phyloP scores from a whole-genome alignment of 2,113 vertebrate species.

The Phainopepla nitens region DNA sequence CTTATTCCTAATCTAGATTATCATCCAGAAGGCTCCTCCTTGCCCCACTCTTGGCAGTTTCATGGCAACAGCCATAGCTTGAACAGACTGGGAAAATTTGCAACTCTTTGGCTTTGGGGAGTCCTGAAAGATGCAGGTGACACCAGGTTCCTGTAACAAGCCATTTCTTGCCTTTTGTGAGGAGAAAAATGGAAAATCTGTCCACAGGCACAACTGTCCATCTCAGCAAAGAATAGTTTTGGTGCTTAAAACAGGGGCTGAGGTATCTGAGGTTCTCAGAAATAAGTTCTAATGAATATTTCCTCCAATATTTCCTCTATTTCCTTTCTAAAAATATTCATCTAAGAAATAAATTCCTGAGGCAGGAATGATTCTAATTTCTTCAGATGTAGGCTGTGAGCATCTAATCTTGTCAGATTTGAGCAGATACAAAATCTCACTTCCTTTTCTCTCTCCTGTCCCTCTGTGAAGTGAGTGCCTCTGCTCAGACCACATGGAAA shows the following conservation, averaged over 20 bases:
- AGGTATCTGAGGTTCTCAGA: neutral
- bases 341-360: neutral
- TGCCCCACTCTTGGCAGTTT: neutral
- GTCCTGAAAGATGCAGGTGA: neutral
- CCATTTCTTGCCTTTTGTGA: neutral
- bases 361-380: neutral
- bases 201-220: neutral
- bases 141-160: neutral
- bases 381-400: neutral
- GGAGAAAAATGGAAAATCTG: neutral
- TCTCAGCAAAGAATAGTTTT: neutral
- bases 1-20: neutral
- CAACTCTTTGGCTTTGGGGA: neutral
- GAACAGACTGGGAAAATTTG: neutral
- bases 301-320: neutral
- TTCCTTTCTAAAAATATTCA: neutral
- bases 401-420: neutral
- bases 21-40: neutral
- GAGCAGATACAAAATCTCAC: neutral
- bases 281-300: neutral
- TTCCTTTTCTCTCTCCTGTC: neutral
- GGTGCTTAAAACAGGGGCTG: neutral
- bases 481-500: accelerated
- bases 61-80: neutral
- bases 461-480: neutral